Evolutionary conservation across 2,888 invertebrate species (phyloP).

Genomic region (Deladenus siricidicola): DNA sequence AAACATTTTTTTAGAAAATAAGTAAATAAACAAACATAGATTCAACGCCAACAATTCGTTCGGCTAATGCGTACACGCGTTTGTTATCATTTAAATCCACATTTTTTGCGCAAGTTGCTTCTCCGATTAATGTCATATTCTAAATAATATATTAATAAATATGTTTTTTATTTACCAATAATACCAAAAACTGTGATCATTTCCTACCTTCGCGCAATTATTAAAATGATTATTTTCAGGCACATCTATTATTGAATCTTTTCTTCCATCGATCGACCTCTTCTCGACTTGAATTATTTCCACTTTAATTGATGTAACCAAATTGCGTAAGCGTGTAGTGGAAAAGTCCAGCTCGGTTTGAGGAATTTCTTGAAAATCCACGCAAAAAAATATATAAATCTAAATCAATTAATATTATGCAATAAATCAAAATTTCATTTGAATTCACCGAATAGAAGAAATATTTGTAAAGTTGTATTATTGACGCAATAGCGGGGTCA

Average conservation of each 20-base stretch:
- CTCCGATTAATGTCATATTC: too few species aligned
- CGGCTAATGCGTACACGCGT: constrained; percentile 71
- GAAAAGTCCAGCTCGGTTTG: constrained; percentile 1
- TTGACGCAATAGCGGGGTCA: constrained; percentile 38
- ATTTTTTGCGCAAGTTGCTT: too few species aligned
- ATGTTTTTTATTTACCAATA: too few species aligned
- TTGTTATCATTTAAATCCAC: constrained; percentile 58
- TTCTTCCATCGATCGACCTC: too few species aligned
- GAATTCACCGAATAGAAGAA: constrained; percentile 37
- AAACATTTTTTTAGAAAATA: not conserved
- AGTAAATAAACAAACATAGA: constrained; percentile 61
- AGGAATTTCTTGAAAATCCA: not conserved
- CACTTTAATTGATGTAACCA: not conserved
- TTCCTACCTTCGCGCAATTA: too few species aligned
- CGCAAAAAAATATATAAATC: constrained; percentile 13
- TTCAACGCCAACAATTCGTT: constrained; percentile 82
- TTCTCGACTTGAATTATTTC: not conserved
- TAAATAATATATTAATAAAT: too few species aligned
- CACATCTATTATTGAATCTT: too few species aligned
- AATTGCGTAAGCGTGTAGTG: not conserved
- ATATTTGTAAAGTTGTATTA: constrained; percentile 45
- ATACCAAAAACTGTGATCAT: too few species aligned
- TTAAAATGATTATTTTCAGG: too few species aligned
- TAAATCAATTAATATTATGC: not conserved
- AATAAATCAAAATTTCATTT: not conserved